Base-by-base conservation (phyloP, 64 coral and sea anemone genomes). In the Catalaphyllia jardinei region DNA sequence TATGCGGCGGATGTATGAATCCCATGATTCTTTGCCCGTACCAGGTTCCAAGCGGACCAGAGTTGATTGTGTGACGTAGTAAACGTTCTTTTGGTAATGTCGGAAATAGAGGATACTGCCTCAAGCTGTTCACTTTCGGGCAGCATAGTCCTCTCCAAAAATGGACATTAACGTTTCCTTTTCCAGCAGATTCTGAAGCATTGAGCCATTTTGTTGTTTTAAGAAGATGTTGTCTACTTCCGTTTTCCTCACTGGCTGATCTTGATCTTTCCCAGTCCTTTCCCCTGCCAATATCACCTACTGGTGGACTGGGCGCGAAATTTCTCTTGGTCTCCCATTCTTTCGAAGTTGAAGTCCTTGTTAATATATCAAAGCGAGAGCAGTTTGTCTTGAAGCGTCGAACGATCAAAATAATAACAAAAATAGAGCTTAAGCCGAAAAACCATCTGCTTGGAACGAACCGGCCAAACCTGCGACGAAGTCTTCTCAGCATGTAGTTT, bases 11-110 rank as follows among this genome's bases (percentile, higher is more conserved):
- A 81, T 91, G 31, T 42, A 91, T 20, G 52, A 72, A 82, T 65
- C 89, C 89, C 71, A 84, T 83, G 8, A 91, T 74, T 64, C 89
- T 83, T 54, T 91, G 89, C 29, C 67, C 89, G 9, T 62, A 84
- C 89, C 89, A 91, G 16, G 22, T 57, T 19, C 52, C 79, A 35
- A 30, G 9, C 54, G 51, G 89, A 76, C 60, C 71, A 15, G 54
- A 91, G 89, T 82, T 91, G n/a, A 83, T 91, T 0, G 80, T 84
- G 35, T 83, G 59, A 61, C 67, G 89, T n/a, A 49, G 50, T 12
- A 67, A 42, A 18, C 79, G 49, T 27, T 83, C 69, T 60, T 65
- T 72, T 29, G 89, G 79, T 72, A 80, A 20, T 25, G 3, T 15
- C 0, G 89, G 89, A 65, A 91, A 91, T 24, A 91, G 24, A 25